These are phyloP conservation scores for Trinorchestia longiramus DNA, from an alignment of 1,140 invertebrate species.

Conservation along the genomic window DNA sequence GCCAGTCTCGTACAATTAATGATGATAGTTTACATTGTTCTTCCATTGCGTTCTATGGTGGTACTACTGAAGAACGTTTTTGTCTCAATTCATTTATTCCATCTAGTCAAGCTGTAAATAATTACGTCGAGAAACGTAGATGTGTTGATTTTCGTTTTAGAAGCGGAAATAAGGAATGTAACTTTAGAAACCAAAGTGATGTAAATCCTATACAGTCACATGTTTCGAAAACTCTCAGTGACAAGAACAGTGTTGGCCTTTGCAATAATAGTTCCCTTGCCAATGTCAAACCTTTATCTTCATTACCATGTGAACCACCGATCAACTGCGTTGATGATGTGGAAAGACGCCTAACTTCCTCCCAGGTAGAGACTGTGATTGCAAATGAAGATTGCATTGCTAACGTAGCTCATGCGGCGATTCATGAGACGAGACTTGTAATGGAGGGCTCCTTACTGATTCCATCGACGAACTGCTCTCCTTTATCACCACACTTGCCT, in stretches of 20 bases:
- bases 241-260: neutral
- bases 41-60: neutral
- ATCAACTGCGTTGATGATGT: neutral
- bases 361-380: neutral
- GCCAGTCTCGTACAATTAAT: neutral
- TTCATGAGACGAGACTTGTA: neutral
- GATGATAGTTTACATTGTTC: neutral
- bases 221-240: neutral
- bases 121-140: neutral
- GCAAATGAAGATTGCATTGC: neutral
- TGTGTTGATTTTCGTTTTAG: neutral
- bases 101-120: neutral
- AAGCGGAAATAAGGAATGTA: neutral
- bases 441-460: neutral
- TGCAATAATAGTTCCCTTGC: neutral
- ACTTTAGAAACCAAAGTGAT: neutral
- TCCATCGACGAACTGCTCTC: conserved; percentile 1
- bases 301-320: neutral
- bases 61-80: neutral
- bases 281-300: neutral
- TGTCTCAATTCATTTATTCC: neutral
- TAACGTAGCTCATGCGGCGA: neutral
- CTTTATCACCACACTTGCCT: neutral
- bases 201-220: neutral
- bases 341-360: neutral